Percentiles rank a stretch among this genome's conserved stretches.
phyloP scores from a whole-genome alignment of 2,113 vertebrate species.

The Mola mola region DNA sequence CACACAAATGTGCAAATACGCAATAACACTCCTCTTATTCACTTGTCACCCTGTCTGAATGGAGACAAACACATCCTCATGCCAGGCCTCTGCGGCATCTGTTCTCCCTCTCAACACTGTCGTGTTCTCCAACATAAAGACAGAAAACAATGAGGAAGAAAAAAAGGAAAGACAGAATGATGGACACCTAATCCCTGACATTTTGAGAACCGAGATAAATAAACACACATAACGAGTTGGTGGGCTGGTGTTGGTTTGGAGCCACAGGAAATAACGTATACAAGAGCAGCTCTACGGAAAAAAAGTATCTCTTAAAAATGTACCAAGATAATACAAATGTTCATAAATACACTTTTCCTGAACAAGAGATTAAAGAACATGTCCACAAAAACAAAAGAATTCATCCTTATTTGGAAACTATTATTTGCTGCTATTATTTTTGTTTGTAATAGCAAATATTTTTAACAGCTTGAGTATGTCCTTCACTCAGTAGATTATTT shows the following conservation, averaged over 20 bases:
- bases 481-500: too few species aligned
- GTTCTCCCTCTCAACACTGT: conserved; percentile 55
- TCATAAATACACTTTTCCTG: too few species aligned
- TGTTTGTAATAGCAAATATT: too few species aligned
- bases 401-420: too few species aligned
- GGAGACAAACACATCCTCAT: conserved; percentile 50
- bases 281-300: too few species aligned
- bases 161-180: conserved; percentile 48
- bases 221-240: conserved; percentile 38
- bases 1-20: conserved; percentile 44
- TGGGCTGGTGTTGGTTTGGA: conserved; percentile 28
- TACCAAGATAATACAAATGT: too few species aligned
- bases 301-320: neutral
- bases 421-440: too few species aligned
- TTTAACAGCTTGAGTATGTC: too few species aligned
- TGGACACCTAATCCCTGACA: conserved; percentile 51
- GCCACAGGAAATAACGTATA: conserved; percentile 19
- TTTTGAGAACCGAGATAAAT: conserved; percentile 39
- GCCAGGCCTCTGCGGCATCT: conserved; percentile 53
- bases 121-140: conserved; percentile 44
- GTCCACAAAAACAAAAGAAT: too few species aligned
- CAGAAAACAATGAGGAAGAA: conserved; percentile 36
- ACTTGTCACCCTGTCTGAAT: conserved; percentile 66
- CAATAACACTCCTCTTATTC: conserved; percentile 46
- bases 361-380: too few species aligned